Base-by-base conservation (phyloP, 2,797 vertebrate genomes). In the Limnodromus scolopaceus region DNA sequence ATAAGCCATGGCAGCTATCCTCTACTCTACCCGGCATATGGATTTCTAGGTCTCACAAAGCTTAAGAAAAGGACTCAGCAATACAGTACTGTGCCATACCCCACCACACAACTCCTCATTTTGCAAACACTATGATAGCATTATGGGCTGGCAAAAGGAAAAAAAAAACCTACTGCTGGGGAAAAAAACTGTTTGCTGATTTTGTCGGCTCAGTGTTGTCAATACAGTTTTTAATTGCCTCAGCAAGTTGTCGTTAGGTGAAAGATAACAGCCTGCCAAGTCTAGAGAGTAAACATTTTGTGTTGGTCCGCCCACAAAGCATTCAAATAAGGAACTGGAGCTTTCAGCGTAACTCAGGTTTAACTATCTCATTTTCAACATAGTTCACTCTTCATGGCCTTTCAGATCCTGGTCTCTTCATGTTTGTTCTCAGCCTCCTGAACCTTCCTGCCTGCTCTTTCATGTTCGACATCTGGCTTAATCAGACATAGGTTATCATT, bases 381-480 rank as follows among this genome's bases (percentile, higher is more conserved):
- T 6, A 70, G 64, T 77, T 93, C 12, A 7, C 38, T 53, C 60
- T 57, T 93, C 75, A 30, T 22, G n/a, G 75, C 53, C 68, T 87
- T 96, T 84, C 60, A 71, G 30, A 70, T 69, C 11, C 22, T 75
- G 27, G 2, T 79, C 53, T 80, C 75, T 84, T 87, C n/a, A 5
- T 38, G 60, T 78, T 89, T 91, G 77, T 80, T 92, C 55, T 87
- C 69, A 74, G 57, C 34, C 55, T 82, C n/a, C 49, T 54, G 60
- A 91, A 91, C 57, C n/a, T 83, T 89, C 64, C 92, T 82, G 70
- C 23, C 68, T 70, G 55, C n/a, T 91, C 68, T 71, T 95, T 94
- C 74, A 92, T 96, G 92, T 90, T 89, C 4, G 0, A 95, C 94
- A 95, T 92, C 84, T 96, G 92, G 75, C 69, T 95, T 93, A 87